Evolutionary conservation across 1,140 invertebrate genomes (phyloP), one percentile per base, ranked within the genome.

Genomic region (Brachionus angularis): DNA sequence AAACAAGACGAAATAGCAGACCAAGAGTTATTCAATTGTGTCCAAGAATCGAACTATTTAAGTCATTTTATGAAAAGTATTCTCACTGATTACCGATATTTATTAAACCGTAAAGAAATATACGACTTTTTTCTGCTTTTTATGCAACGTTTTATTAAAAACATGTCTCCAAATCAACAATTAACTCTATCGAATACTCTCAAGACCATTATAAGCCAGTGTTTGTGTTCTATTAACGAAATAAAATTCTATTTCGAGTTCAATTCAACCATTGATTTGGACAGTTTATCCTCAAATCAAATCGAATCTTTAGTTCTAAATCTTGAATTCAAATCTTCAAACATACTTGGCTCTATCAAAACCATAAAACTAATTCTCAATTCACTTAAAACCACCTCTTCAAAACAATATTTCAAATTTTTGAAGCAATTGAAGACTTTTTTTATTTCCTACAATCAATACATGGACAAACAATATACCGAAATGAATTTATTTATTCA

Each of bases 211-310:
- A 58, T 58, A 10, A 33, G 53, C 0, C 16, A 39, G 10, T 23
- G 62, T 12, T 27, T 46, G 27, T 31, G 27, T 29, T 34, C 23
- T 21, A 67, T 67, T 31, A 67, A 67, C 25, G 62, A 67, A 29
- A 67, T 47, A 14, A 18, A 42, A n/a, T 67, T 67, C 23, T 67
- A 47, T 21, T 67, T 47, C 34, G 62, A 67, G 2, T 67, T 67
- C 23, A 12, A 14, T 8, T 18, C 18, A 1, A 29, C 29, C n/a
- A 46, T 42, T 10, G 16, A 67, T 5, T 18, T 67, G 31, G 14
- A 16, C 39, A 42, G n/a, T n/a, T n/a, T n/a, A n/a, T n/a, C n/a
- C n/a, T n/a, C n/a, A n/a, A n/a, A n/a, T n/a, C n/a, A n/a, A n/a
- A n/a, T n/a, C n/a, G n/a, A n/a, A n/a, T n/a, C n/a, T 39, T 25